A percentile compares a stretch with the other conserved stretches of the same genome.
Conservation (phyloP, 2,888 invertebrate species). For the Dione vanillae region DNA sequence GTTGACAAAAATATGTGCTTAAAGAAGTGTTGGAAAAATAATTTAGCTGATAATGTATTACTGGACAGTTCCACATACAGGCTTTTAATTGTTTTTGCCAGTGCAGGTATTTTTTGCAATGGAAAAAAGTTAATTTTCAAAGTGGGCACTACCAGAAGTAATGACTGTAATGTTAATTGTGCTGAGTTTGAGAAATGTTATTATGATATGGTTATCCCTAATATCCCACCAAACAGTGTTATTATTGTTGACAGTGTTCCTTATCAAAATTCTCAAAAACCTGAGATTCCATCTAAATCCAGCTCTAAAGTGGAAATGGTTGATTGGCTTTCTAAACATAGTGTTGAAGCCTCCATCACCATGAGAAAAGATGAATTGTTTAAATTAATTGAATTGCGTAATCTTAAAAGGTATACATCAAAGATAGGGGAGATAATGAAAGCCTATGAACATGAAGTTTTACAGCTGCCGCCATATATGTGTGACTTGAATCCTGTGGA, state of each 20-base stretch:
- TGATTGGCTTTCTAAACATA: slow-evolving; percentile 42
- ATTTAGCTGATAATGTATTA: slow-evolving; percentile 27
- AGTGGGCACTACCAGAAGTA: slow-evolving; percentile 19
- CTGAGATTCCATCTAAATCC: slow-evolving; percentile 40
- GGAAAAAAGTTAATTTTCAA: slow-evolving; percentile 31
- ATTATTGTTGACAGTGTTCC: slow-evolving; percentile 38
- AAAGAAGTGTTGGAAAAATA: slow-evolving; percentile 27
- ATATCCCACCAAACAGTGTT: slow-evolving; percentile 40
- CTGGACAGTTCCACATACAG: slow-evolving; percentile 33
- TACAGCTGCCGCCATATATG: slow-evolving; percentile 42
- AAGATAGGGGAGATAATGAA: slow-evolving; percentile 35
- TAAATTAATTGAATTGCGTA: slow-evolving; percentile 27
- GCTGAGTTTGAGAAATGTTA: slow-evolving; percentile 41
- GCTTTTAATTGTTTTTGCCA: slow-evolving; percentile 32
- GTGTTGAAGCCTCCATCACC: slow-evolving; percentile 35
- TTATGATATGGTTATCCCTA: slow-evolving; percentile 41
- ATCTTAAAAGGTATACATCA: slow-evolving; percentile 24
- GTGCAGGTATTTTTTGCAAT: slow-evolving; percentile 32
- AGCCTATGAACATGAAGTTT: slow-evolving; percentile 30
- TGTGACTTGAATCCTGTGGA: slow-evolving; percentile 46
- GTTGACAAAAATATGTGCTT: slow-evolving; percentile 34
- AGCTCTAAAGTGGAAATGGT: slow-evolving; percentile 42
- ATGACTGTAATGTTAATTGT: slow-evolving; percentile 41
- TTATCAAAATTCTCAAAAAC: slow-evolving; percentile 38
- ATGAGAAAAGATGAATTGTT: slow-evolving; percentile 38